Evolutionary conservation across 2,888 invertebrate genomes (phyloP), one percentile per base, ranked within the genome.

Genomic region (Rhogogaster chlorosoma): DNA sequence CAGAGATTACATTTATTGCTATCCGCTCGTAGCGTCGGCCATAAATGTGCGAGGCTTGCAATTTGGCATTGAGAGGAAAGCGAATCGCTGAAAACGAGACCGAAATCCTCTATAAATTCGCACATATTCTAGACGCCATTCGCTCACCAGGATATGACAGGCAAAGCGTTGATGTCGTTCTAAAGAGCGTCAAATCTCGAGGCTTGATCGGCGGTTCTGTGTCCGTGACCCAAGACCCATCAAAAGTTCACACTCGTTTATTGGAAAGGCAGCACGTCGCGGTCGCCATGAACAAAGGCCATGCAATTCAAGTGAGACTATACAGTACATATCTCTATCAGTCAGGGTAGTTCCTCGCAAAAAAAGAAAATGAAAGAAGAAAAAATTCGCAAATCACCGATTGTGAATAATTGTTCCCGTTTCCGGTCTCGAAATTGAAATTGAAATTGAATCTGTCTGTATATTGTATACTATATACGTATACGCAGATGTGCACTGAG

Each of bases 161-260:
- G 70, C 10, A 71, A 18, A 36, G 70, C 73, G n/a, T 38, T 45
- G 42, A 73, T 38, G 22, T 38, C 22, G 42, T 38, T 45, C n/a
- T 42, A 22, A 73, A 73, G 73, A 73, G 12, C 38, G 73, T 73
- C 73, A 73, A 73, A 73, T 73, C 42, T 38, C 29, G 38, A 29
- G 49, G 49, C 10, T 53, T n/a, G 49, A 77, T 77, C 53, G 49
- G 10, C n/a, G 29, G 77, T 77, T n/a, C n/a, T 29, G 6, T 29
- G 77, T 53, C 53, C 77, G 49, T 77, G 77, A 77, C 77, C 77
- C 77, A 29, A 53, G 77, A 26, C 49, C 29, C 77, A 77, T 77
- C 53, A 77, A 77, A 77, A 77, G 77, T 77, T 77, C 77, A 77
- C 49, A 53, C 53, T 77, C 77, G 77, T 53, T n/a, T n/a, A n/a